Conservation (phyloP, 2,888 invertebrate genomes). For the Octonoba sinensis region DNA sequence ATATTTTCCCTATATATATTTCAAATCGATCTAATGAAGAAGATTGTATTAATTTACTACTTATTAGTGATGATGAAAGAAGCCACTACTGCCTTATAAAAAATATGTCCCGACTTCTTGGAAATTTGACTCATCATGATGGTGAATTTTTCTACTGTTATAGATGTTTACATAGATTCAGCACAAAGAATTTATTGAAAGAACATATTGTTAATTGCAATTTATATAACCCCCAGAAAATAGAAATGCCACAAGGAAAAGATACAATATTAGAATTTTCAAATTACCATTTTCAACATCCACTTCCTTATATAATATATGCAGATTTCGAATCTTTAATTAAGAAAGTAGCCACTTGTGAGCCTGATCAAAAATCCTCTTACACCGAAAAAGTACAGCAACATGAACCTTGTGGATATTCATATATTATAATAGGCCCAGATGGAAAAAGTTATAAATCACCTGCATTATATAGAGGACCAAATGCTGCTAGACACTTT, state of each 20-base stretch:
- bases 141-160: neutral
- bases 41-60: neutral
- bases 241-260: neutral
- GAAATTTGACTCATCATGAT: neutral
- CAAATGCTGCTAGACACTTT: too few relatives aligned
- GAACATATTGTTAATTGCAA: conserved; percentile 1
- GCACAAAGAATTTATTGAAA: neutral
- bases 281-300: neutral
- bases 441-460: neutral
- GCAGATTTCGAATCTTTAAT: conserved; percentile 1
- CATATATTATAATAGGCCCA: neutral
- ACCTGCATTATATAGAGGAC: too few relatives aligned
- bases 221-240: neutral
- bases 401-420: neutral
- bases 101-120: neutral
- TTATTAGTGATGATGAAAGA: neutral
- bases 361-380: neutral
- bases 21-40: neutral
- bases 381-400: neutral
- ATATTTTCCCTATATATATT: conserved; percentile 6
- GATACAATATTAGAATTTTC: neutral
- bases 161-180: neutral
- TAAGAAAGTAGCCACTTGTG: neutral
- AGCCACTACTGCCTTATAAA: neutral
- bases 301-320: neutral